Percentiles rank a stretch among this genome's conserved stretches.
Evolutionary conservation across 2,888 invertebrate species (phyloP).

Genomic region (Azorinus chamasolen): DNA sequence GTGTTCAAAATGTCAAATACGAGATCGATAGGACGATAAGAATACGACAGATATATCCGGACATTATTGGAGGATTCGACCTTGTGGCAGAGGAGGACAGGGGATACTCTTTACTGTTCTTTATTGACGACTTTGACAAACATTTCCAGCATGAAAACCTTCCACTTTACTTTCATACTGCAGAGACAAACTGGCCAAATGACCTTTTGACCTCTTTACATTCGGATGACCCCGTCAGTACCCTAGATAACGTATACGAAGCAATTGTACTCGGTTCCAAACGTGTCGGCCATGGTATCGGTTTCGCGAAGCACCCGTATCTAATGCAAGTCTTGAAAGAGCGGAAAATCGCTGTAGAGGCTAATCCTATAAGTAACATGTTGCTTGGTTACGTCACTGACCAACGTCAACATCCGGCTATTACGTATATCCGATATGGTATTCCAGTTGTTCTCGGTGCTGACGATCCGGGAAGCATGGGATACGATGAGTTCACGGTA

Average conservation of each 20-base stretch:
- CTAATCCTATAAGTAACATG: conserved; percentile 59
- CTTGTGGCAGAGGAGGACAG: conserved; percentile 52
- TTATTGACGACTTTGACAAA: conserved; percentile 45
- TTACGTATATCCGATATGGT: conserved; percentile 55
- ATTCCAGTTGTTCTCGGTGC: conserved; percentile 60
- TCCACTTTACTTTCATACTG: conserved; percentile 54
- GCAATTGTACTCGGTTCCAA: conserved; percentile 55
- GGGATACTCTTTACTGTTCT: conserved; percentile 57
- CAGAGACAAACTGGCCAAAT: conserved; percentile 63
- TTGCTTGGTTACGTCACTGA: conserved; percentile 60
- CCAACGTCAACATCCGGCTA: conserved; percentile 61
- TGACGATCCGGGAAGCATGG: conserved; percentile 57
- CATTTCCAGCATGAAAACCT: conserved; percentile 16
- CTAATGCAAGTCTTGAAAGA: conserved; percentile 50
- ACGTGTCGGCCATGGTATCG: conserved; percentile 61
- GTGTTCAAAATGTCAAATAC: background rate
- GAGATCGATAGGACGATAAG: conserved; percentile 27
- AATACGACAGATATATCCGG: conserved; percentile 38
- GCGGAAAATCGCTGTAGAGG: conserved; percentile 50
- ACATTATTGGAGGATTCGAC: conserved; percentile 54
- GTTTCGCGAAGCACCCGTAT: conserved; percentile 56
- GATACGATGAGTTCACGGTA: conserved; percentile 58
- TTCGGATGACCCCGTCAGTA: conserved; percentile 43
- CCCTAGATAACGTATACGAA: conserved; percentile 54
- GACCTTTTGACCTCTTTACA: conserved; percentile 53